Base-by-base conservation (phyloP, 2,888 invertebrate species). In the Lamellibrachia columna region DNA sequence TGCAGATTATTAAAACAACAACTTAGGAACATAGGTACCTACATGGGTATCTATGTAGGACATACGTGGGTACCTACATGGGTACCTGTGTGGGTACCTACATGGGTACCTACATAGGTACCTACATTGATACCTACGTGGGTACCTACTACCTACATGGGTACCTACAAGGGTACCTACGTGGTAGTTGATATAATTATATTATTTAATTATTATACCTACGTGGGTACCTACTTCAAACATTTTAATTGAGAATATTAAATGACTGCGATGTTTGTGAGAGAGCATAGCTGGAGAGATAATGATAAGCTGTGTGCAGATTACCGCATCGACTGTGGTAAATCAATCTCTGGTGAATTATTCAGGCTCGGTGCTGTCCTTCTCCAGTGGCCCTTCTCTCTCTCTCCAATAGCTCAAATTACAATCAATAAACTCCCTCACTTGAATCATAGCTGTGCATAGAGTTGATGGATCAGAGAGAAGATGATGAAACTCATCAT, bases 311-410 rank as follows among this genome's bases (percentile, higher is more conserved):
- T 0, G n/a, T 22, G 15, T 75, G 75, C 2, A 15, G 75, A 75
- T 75, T 75, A 75, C 75, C n/a, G 22, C 75, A 22, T 75, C 75
- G 75, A 75, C 75, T 75, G 75, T 11, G 22, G 15, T 75, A 75
- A 75, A 75, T 75, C 75, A 75, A 75, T 75, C 15, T 75, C 75
- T 75, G 75, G 75, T 75, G 75, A 75, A 75, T 75, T 75, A 75
- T 75, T 75, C 75, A 75, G 75, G 22, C 75, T 6, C 75, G 4
- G 4, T 6, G 22, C 22, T 22, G 22, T 75, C 15, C 55, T 55
- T 55, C 40, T 40, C 40, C 0, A 40, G 40, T 40, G 55, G 9
- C 7, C 75, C 75, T 75, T 3, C 22, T 15, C 75, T 75, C 60
- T 60, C 75, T 15, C 75, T 75, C 2, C 22, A 75, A 11, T 75